A percentile compares a stretch with the other conserved stretches of the same genome.
phyloP scores from a whole-genome alignment of 2,113 vertebrate genomes.

The Takifugu flavidus region DNA sequence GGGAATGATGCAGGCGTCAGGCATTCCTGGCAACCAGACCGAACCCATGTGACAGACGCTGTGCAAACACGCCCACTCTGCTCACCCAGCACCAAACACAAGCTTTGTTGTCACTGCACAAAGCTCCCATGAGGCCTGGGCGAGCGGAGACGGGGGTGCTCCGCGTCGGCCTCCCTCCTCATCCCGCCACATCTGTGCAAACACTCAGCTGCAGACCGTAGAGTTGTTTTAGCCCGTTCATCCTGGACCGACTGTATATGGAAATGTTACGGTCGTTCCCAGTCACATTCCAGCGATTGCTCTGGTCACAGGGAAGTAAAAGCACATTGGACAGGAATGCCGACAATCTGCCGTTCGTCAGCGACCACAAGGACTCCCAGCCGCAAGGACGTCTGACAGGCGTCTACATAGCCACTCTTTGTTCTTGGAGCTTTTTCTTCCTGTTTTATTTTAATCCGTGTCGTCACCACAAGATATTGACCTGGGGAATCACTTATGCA shows the following conservation, averaged over 20 bases:
- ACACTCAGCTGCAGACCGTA: conserved; percentile 1
- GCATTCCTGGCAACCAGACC: conserved; percentile 55
- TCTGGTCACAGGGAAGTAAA: conserved; percentile 40
- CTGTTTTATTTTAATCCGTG: neutral
- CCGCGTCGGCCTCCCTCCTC: neutral
- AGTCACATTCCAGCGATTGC: conserved; percentile 36
- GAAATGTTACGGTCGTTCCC: conserved; percentile 37
- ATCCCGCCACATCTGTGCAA: neutral
- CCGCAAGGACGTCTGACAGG: conserved; percentile 44
- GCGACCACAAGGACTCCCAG: conserved; percentile 51
- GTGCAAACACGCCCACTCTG: conserved; percentile 48
- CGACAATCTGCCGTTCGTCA: conserved; percentile 44
- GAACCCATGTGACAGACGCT: conserved; percentile 5
- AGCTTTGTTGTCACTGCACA: conserved; percentile 65
- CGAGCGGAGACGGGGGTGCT: conserved; percentile 15
- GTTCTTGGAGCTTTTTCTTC: neutral
- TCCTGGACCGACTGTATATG: conserved; percentile 31
- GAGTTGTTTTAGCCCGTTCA: conserved; percentile 1
- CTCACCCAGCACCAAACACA: conserved; percentile 59
- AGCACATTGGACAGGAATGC: conserved; percentile 60
- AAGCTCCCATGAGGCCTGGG: conserved; percentile 55
- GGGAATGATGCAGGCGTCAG: conserved; percentile 33
- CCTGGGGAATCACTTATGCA: too few species aligned
- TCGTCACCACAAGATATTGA: too few species aligned
- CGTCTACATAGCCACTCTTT: neutral